Evolutionary conservation across 1,140 invertebrate genomes (phyloP).

Genomic region (Euschistus heros): DNA sequence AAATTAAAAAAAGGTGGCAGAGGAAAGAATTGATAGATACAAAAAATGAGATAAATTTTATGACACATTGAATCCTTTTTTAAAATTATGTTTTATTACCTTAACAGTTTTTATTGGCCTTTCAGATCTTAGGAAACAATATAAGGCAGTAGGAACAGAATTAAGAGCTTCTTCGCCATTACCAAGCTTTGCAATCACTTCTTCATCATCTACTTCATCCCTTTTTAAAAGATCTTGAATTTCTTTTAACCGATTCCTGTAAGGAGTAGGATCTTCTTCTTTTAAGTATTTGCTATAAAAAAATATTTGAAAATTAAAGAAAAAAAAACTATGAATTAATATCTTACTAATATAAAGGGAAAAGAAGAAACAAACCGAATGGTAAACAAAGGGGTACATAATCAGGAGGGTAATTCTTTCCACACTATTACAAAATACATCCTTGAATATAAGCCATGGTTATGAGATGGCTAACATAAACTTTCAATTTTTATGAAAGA

Average conservation of each 20-base stretch:
- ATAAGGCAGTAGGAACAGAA: slow-evolving; percentile 68
- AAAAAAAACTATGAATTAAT: slow-evolving; percentile 1
- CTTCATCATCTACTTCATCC: slow-evolving; percentile 35
- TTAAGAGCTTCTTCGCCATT: slow-evolving; percentile 51
- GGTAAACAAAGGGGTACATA: too few species aligned
- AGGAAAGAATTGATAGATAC: too few species aligned
- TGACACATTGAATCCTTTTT: too few species aligned
- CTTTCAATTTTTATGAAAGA: neutral
- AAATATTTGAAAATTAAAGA: neutral
- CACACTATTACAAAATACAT: too few species aligned
- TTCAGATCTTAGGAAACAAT: slow-evolving; percentile 53
- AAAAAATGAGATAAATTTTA: too few species aligned
- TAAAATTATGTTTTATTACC: slow-evolving; percentile 34
- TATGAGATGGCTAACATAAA: neutral
- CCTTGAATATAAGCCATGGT: too few species aligned
- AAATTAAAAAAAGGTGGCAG: neutral
- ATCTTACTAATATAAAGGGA: neutral
- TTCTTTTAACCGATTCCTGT: slow-evolving; percentile 33
- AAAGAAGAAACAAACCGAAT: too few species aligned
- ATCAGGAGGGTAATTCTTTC: too few species aligned
- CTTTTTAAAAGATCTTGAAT: neutral
- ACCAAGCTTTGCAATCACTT: slow-evolving; percentile 48
- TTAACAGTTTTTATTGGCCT: slow-evolving; percentile 45
- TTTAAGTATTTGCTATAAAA: slow-evolving; percentile 19
- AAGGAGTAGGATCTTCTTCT: slow-evolving; percentile 34